A percentile compares a stretch with the other conserved stretches of the same genome.
These are phyloP conservation scores for Thinocorus orbignyianus DNA, from an alignment of 2,113 vertebrate genomes.

Conservation along the genomic window DNA sequence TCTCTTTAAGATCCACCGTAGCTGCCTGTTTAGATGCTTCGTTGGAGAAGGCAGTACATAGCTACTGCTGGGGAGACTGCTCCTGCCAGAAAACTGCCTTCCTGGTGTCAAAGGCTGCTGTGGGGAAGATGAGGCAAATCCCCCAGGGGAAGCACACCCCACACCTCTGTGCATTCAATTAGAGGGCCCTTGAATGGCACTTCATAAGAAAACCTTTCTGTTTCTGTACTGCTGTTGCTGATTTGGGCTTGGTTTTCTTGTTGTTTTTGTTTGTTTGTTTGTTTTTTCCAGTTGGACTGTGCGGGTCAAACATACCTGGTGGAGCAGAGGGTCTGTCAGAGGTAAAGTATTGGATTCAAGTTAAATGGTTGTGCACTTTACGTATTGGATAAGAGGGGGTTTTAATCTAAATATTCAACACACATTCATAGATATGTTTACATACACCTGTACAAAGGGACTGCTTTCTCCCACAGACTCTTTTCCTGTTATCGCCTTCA, in stretches of 20 bases:
- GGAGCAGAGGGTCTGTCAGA: neutral
- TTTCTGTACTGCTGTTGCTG: neutral
- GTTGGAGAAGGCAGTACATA: accelerated
- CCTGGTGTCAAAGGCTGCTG: neutral
- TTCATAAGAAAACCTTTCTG: neutral
- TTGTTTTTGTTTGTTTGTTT: neutral
- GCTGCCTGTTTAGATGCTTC: neutral
- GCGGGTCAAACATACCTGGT: neutral
- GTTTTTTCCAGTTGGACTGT: neutral
- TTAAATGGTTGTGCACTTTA: neutral
- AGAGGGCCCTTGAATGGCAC: neutral
- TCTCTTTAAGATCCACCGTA: neutral
- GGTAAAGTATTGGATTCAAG: neutral
- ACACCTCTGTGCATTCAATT: neutral
- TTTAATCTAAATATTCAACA: neutral
- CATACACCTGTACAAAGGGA: neutral
- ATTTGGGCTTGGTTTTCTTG: neutral
- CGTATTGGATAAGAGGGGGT: neutral
- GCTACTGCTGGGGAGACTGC: neutral
- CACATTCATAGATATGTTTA: accelerated
- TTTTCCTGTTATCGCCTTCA: neutral
- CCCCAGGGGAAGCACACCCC: neutral
- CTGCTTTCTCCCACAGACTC: neutral
- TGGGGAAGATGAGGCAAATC: neutral
- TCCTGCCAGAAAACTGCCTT: neutral